Evolutionary conservation across 1,140 invertebrate species (phyloP), one percentile per base, ranked within the genome.

Genomic region (Meteorus sp.): DNA sequence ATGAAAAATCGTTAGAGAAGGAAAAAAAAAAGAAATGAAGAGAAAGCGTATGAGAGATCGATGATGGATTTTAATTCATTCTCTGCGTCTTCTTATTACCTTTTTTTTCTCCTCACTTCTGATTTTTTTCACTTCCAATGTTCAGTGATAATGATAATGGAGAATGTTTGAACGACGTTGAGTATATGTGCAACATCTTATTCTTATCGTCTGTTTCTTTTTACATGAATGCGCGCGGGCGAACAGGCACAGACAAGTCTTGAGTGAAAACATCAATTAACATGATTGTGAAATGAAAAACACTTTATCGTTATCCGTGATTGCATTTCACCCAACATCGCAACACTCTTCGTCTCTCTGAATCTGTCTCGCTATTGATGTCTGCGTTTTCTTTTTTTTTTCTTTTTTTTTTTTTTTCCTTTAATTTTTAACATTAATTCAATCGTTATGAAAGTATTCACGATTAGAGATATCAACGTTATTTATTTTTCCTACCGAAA

Each of bases 261-360:
- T n/a, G 61, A 63, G 65, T 70, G 69, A 75, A 75, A 71, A 72
- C 71, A 70, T 58, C 45, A 59, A 67, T 61, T 61, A 74, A 63
- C 63, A 35, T 48, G 44, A 47, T 52, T 56, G 41, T 25, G 22
- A 23, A 35, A 25, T 60, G 70, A 73, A 76, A 76, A 73, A 66
- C 67, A 67, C 50, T 57, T 68, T 70, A 75, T 75, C 73, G 63
- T 64, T 60, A 69, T 70, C 66, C 64, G 33, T 44, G 25, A 48
- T 48, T 48, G 23, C 45, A 25, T 27, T 48, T 48, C 41, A 19
- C 19, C 20, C 20, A 44, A 45, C 20, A 45, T 45, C 11, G 13
- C 2, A 45, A n/a, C n/a, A n/a, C n/a, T n/a, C n/a, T n/a, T 39
- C 11, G 11, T 39, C 17, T 39, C 17, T 39, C n/a, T n/a, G n/a